Evolutionary conservation across 2,888 invertebrate species (phyloP), one percentile per base, ranked within the genome.

Genomic region (Phania funesta): DNA sequence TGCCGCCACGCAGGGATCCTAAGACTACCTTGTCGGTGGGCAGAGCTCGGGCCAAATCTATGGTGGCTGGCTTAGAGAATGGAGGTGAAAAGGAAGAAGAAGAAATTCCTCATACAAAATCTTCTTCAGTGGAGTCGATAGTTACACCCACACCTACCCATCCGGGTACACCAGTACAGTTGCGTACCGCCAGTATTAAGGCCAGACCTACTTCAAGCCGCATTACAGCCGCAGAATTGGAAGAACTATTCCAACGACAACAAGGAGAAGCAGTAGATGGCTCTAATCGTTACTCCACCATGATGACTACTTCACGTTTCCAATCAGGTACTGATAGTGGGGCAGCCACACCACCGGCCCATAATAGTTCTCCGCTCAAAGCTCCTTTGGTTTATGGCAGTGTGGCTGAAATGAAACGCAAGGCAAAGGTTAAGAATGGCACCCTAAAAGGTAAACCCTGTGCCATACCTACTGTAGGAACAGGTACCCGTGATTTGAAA

Each of bases 351-450:
- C 94, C 94, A 77, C 94, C 94, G 26, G 93, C 93, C 85, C 83
- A 86, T 22, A 89, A 86, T 29, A 87, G 87, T 6, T 95, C 95
- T 9, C 95, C 95, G 6, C 94, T 95, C 71, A 93, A 93, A 86
- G 91, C 92, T 0, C 92, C 93, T 2, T 92, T 93, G 60, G 97
- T 97, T 44, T 98, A 98, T 91, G 96, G 97, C 52, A 98, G 97
- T 88, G 98, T 98, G 50, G 96, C 98, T 0, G 98, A 98, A 90
- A 98, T 98, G 98, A 98, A 98, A 91, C 93, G 98, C 73, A 95
- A 95, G 71, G 89, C 87, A 78, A 90, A 90, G 76, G 86, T 87
- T 3, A 85, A 90, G 82, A 89, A 90, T 68, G 91, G 91, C 74
- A 91, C 91, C 0, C 70, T 91, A 2, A 88, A 90, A 9, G 91